Evolutionary conservation across 2,797 vertebrate species (phyloP).

Genomic region (Rhodeus uyekii): DNA sequence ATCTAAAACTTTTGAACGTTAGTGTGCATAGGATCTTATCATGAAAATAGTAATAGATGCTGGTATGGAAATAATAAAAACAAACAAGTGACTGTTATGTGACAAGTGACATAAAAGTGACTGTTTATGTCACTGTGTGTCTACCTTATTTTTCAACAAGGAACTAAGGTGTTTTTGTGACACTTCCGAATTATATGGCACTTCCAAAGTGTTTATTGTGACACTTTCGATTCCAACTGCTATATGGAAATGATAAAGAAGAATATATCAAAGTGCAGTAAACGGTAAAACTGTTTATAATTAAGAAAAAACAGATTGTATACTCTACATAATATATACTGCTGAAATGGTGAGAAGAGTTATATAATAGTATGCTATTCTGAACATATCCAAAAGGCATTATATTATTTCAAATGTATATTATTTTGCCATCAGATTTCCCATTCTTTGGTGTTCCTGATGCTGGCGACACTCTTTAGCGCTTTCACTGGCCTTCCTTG

Average conservation of each 20-base stretch:
- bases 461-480: slow-evolving; percentile 92
- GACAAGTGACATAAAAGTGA: no score
- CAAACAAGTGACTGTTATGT: no score
- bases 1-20: no score
- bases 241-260: no score
- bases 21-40: neutral
- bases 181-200: no score
- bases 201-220: no score
- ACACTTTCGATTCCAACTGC: no score
- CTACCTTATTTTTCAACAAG: no score
- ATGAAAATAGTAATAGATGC: neutral
- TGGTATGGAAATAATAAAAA: neutral
- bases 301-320: neutral
- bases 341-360: neutral
- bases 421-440: slow-evolving; percentile 76
- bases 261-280: no score
- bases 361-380: neutral
- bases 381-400: neutral
- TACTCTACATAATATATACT: neutral
- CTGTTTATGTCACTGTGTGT: no score
- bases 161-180: no score
- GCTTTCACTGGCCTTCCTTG: slow-evolving; percentile 94
- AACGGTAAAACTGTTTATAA: no score
- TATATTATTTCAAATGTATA: neutral
- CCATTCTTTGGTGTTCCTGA: slow-evolving; percentile 90